A percentile compares a stretch with the other conserved stretches of the same genome.
Conservation (phyloP, 2,888 invertebrate species). For the Craniophora ligustri region DNA sequence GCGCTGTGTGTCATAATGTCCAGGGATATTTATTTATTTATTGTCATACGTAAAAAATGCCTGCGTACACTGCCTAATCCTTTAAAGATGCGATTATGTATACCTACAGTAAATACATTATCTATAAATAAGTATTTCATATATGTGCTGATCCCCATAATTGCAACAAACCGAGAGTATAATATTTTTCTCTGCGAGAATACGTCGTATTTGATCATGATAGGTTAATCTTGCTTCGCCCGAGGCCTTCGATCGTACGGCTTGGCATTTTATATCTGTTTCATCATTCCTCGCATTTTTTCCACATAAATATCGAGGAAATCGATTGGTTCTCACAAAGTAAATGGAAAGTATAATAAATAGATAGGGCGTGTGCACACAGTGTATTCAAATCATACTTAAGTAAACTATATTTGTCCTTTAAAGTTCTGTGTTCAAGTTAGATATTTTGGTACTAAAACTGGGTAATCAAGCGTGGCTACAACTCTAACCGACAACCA, state of each 20-base stretch:
- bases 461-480: too few species aligned
- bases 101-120: neutral
- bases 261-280: conserved; percentile 37
- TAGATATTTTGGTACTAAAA: too few species aligned
- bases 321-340: conserved; percentile 23
- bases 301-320: conserved; percentile 9
- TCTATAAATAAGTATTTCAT: neutral
- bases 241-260: conserved; percentile 29
- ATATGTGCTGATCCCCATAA: conserved; percentile 1
- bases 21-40: too few species aligned
- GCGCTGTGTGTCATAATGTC: too few species aligned
- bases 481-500: too few species aligned
- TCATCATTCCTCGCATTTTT: conserved; percentile 29
- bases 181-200: conserved; percentile 20
- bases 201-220: conserved; percentile 40
- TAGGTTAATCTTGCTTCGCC: conserved; percentile 49
- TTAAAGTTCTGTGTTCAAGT: too few species aligned
- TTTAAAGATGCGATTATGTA: too few species aligned
- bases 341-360: conserved; percentile 10
- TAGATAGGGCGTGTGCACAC: neutral
- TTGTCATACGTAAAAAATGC: too few species aligned
- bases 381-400: neutral
- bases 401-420: too few species aligned
- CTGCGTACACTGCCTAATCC: too few species aligned
- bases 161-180: conserved; percentile 9